phyloP scores from a whole-genome alignment of 2,113 vertebrate species.

The Sialia sialis region DNA sequence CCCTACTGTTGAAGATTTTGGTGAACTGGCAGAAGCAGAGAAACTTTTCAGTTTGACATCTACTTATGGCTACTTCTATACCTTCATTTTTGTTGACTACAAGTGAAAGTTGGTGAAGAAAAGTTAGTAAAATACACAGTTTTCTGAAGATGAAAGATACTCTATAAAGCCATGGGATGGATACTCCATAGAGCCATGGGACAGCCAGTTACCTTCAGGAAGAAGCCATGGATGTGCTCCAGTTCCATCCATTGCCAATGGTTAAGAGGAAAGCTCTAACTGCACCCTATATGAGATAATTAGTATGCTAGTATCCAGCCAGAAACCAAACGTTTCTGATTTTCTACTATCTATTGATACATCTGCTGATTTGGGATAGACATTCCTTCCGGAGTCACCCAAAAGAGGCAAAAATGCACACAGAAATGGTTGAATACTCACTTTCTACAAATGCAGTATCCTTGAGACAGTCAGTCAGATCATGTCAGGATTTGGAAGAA shows the following conservation, averaged over 20 bases:
- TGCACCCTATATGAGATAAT: background rate
- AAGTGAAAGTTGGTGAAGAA: background rate
- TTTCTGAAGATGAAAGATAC: background rate
- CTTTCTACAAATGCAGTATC: background rate
- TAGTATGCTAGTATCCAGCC: background rate
- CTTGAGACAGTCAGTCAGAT: background rate
- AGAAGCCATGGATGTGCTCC: background rate
- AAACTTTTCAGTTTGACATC: background rate
- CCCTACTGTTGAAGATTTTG: background rate
- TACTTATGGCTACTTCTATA: background rate
- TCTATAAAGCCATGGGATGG: no score
- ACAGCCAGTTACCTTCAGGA: background rate
- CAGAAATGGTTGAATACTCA: background rate
- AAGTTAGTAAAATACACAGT: rapidly evolving
- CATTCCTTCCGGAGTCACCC: background rate
- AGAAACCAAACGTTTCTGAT: background rate
- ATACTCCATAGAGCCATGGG: background rate
- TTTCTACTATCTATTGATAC: no score
- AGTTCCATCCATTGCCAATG: background rate
- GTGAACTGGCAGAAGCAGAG: background rate
- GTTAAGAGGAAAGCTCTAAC: background rate
- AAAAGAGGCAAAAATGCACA: background rate
- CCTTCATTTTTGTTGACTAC: background rate
- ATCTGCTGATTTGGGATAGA: background rate
- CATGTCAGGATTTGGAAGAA: background rate